Evolutionary conservation across 2,113 vertebrate genomes (phyloP), one percentile per base, ranked within the genome.

Genomic region (Bagarius yarrelli): DNA sequence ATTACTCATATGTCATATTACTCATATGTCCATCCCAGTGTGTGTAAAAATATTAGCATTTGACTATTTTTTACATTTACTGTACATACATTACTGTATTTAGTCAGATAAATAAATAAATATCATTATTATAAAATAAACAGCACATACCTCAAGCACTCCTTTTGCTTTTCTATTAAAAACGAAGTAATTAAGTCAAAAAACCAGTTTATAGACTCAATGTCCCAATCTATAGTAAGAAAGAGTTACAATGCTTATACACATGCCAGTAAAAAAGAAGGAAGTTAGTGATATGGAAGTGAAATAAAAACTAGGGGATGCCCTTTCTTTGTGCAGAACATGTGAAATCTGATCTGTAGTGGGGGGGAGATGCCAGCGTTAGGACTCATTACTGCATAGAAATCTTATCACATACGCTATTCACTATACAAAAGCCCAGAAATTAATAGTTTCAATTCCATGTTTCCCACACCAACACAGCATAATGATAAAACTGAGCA

Each of bases 281-380:
- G 76, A 78, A 80, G 63, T 61, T 73, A 47, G 57, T 64, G 52
- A 15, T 9, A 73, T 66, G 70, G 57, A 84, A 85, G 69, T 83
- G 77, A 85, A 85, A 86, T 67, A 8, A 30, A 81, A 56, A 57
- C 56, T 21, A 64, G n/a, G 23, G 32, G 53, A 74, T 15, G 36
- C 73, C 66, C 47, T 52, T 2, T 34, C 16, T 44, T 60, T 70
- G 25, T 61, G 63, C 74, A 77, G 27, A 19, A 32, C 36, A 1
- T 30, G 50, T 60, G 14, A 36, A 80, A 82, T 55, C 44, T 27
- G 15, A 74, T 40, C 64, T 52, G 12, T 25, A 1, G 1, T 56
- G 47, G 67, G 36, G 16, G 32, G 53, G 25, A 47, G n/a, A 47
- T 4, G 72, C 80, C 52, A 76, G 72, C 80, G 18, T 76, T 59